phyloP scores from a whole-genome alignment of 2,113 vertebrate genomes.

The Talpa occidentalis region DNA sequence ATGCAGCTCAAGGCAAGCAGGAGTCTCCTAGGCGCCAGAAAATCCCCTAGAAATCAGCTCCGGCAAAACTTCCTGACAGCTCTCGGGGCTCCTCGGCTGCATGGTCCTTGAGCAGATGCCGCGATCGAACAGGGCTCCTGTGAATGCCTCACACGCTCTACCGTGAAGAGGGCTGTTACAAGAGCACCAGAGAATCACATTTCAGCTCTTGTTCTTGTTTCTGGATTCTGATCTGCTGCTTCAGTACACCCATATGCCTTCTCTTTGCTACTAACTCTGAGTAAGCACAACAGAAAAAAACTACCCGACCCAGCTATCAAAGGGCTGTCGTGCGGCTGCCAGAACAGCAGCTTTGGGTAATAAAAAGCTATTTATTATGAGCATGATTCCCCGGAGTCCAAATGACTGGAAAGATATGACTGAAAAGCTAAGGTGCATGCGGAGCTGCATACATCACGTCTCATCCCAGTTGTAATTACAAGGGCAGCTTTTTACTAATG shows the following conservation, averaged over 20 bases:
- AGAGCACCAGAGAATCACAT: conserved; percentile 86
- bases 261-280: conserved; percentile 80
- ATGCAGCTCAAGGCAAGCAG: conserved; percentile 88
- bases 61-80: conserved; percentile 86
- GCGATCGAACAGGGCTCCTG: conserved; percentile 83
- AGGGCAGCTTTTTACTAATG: conserved; percentile 82
- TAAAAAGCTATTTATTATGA: conserved; percentile 81
- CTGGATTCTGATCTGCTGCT: conserved; percentile 87
- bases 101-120: conserved; percentile 82
- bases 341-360: conserved; percentile 80
- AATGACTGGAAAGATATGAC: conserved; percentile 74
- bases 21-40: conserved; percentile 89
- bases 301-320: conserved; percentile 83
- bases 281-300: conserved; percentile 82
- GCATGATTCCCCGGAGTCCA: conserved; percentile 77
- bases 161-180: conserved; percentile 82
- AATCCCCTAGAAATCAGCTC: conserved; percentile 88
- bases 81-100: conserved; percentile 85
- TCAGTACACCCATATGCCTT: conserved; percentile 84
- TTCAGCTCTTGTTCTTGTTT: conserved; percentile 88
- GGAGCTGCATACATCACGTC: conserved; percentile 81
- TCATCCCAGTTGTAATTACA: conserved; percentile 80
- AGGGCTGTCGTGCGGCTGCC: conserved; percentile 77
- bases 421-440: conserved; percentile 78
- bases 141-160: conserved; percentile 81